phyloP scores from a whole-genome alignment of 2,888 invertebrate genomes.

The Melanchra persicariae region DNA sequence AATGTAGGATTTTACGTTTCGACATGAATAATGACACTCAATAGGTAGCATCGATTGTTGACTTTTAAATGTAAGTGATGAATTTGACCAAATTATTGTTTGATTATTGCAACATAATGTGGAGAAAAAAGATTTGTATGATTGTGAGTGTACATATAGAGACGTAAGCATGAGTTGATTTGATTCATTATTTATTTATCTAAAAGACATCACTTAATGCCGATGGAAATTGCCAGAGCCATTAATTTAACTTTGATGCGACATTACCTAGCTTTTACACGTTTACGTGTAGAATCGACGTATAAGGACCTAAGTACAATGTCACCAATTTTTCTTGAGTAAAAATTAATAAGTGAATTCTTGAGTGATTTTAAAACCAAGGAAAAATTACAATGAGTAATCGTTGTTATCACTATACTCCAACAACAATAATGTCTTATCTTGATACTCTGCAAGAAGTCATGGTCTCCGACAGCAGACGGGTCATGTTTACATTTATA shows the following conservation, averaged over 20 bases:
- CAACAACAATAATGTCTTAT: constrained; percentile 44
- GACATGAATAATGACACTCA: constrained; percentile 23
- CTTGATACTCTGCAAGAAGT: constrained; percentile 46
- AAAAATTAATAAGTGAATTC: neutral
- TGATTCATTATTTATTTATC: constrained; percentile 27
- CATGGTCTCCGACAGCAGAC: constrained; percentile 39
- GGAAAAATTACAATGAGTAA: constrained; percentile 31
- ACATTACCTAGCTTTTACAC: neutral
- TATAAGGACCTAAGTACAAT: neutral
- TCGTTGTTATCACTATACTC: constrained; percentile 18
- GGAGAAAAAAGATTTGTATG: neutral
- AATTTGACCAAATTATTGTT: constrained; percentile 5
- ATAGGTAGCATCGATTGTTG: constrained; percentile 28
- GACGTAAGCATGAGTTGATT: neutral
- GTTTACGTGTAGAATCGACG: too few species aligned
- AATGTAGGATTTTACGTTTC: constrained; percentile 50
- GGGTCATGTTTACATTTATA: constrained; percentile 58
- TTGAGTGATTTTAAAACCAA: neutral
- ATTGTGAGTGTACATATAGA: neutral
- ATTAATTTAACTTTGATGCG: neutral
- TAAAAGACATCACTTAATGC: neutral
- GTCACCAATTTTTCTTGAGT: neutral
- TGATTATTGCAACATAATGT: neutral
- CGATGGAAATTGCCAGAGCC: neutral
- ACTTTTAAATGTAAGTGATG: constrained; percentile 6